Conservation (phyloP, 2,113 vertebrate genomes). For the Hystrix cristata region DNA sequence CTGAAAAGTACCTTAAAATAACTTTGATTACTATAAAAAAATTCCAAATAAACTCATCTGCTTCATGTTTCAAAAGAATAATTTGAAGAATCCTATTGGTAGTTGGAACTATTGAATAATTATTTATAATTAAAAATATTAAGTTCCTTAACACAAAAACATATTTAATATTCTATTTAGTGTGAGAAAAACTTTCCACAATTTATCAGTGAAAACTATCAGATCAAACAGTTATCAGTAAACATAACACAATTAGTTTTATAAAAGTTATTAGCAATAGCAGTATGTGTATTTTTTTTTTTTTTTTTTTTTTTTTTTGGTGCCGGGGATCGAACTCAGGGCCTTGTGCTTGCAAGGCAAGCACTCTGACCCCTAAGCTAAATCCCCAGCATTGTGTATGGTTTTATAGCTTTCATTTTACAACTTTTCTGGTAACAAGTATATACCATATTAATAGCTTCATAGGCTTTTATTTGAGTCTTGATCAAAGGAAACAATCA, state of each 20-base stretch:
- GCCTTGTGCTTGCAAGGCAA: no score
- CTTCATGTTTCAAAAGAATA: slow-evolving; percentile 68
- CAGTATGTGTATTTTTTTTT: not conserved
- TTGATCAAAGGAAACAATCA: not conserved
- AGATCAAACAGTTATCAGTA: not conserved
- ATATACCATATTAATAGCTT: not conserved
- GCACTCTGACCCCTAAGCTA: no score
- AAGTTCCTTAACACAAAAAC: slow-evolving; percentile 41
- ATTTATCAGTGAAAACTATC: not conserved
- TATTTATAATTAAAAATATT: slow-evolving; percentile 64
- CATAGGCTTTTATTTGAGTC: not conserved
- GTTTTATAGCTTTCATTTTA: not conserved
- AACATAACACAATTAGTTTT: not conserved
- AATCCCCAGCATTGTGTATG: not conserved
- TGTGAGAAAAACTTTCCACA: slow-evolving; percentile 13
- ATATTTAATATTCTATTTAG: slow-evolving; percentile 26
- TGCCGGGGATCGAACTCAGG: no score
- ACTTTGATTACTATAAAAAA: slow-evolving; percentile 67
- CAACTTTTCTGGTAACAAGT: not conserved
- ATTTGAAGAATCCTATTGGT: slow-evolving; percentile 71
- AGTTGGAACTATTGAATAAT: slow-evolving; percentile 72
- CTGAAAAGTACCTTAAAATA: slow-evolving; percentile 59
- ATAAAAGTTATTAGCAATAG: not conserved
- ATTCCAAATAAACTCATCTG: slow-evolving; percentile 72
- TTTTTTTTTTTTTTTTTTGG: no score